A percentile compares a stretch with the other conserved stretches of the same genome.
Conservation (phyloP, 1,140 invertebrate species). For the Acromyrmex echinatior region DNA sequence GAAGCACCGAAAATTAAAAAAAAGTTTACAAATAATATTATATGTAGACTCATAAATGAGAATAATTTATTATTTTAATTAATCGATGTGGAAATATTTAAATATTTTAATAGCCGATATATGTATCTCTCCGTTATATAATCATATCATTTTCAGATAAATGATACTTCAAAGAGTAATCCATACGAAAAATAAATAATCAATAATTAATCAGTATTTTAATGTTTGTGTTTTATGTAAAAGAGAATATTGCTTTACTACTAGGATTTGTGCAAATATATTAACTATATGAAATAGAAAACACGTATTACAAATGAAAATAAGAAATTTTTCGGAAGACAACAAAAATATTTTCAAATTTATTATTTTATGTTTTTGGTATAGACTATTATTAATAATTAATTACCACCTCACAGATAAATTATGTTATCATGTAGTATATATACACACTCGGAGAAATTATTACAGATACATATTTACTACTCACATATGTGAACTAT, state of each 20-base stretch:
- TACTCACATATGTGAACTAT: background rate
- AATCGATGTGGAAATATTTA: background rate
- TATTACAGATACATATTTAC: background rate
- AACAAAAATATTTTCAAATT: background rate
- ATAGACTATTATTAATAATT: background rate
- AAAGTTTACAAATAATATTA: background rate
- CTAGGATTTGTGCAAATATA: background rate
- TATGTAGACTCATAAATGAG: background rate
- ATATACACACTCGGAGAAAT: background rate
- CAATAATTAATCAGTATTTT: background rate
- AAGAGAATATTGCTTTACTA: background rate
- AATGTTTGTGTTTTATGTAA: background rate
- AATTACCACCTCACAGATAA: background rate
- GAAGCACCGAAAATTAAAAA: too few relatives aligned
- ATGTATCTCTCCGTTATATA: background rate
- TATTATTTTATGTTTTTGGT: background rate
- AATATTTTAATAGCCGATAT: background rate
- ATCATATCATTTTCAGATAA: background rate
- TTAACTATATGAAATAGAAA: background rate
- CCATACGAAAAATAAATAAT: background rate
- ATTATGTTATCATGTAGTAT: background rate
- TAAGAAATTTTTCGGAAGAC: background rate
- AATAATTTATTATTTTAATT: conserved; percentile 1
- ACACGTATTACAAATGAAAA: background rate
- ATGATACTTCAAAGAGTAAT: background rate